A percentile compares a stretch with the other conserved stretches of the same genome.
Conservation (phyloP, 2,113 vertebrate species). For the Sphaerodactylus townsendi region DNA sequence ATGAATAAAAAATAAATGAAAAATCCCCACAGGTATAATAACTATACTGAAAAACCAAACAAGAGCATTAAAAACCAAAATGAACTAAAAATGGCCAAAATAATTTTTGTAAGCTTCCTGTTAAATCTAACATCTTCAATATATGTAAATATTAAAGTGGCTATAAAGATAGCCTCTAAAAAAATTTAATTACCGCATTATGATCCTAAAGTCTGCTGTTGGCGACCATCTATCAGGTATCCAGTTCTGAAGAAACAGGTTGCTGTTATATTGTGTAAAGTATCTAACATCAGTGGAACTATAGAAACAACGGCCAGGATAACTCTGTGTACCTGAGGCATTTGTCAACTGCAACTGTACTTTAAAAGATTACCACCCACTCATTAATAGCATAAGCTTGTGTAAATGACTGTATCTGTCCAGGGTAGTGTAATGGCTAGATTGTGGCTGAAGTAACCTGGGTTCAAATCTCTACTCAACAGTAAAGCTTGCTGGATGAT, state of each 20-base stretch:
- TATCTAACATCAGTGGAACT: not conserved
- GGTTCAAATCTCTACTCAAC: too few species aligned
- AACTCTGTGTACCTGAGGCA: not conserved
- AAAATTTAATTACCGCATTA: not conserved
- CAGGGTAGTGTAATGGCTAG: too few species aligned
- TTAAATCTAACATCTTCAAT: not conserved
- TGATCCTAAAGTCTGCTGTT: not conserved
- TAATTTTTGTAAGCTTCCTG: too few species aligned
- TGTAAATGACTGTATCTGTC: too few species aligned
- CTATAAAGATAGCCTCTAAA: not conserved
- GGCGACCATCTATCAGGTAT: not conserved
- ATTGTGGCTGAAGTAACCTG: too few species aligned
- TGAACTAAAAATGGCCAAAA: too few species aligned
- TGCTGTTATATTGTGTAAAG: not conserved
- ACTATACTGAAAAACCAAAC: too few species aligned
- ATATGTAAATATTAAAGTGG: not conserved
- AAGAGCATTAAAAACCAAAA: too few species aligned
- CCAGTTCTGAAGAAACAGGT: not conserved
- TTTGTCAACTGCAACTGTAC: not conserved
- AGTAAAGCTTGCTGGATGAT: too few species aligned
- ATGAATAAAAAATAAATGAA: too few species aligned
- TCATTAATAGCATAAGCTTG: not conserved
- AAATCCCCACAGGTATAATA: too few species aligned
- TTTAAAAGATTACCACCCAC: not conserved
- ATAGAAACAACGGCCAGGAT: not conserved